Conservation (phyloP, 1,140 invertebrate species). For the Halyomorpha halys region DNA sequence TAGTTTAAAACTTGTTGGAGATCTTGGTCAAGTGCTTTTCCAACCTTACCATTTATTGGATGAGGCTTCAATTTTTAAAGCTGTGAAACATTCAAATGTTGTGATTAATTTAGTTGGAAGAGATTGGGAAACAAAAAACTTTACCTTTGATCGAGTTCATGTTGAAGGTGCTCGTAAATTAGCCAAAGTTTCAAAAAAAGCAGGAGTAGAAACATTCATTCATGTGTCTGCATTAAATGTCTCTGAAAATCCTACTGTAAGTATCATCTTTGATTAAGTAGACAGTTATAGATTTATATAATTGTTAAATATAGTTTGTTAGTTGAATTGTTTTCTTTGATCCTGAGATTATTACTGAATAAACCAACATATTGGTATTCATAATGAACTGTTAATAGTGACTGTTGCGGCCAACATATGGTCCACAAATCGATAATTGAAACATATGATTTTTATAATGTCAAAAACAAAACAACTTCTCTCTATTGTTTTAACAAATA, state of each 20-base stretch:
- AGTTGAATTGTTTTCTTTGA: no score
- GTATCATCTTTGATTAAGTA: no score
- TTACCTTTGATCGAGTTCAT: constrained; percentile 69
- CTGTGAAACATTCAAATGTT: constrained; percentile 90
- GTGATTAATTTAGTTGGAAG: constrained; percentile 92
- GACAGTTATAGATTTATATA: no score
- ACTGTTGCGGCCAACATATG: no score
- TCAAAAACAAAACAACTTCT: no score
- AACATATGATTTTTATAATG: no score
- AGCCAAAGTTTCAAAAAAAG: constrained; percentile 62
- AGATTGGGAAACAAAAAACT: constrained; percentile 87
- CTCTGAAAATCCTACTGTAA: constrained; percentile 43
- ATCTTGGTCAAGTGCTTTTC: constrained; percentile 92
- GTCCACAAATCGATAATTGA: no score
- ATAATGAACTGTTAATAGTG: no score
- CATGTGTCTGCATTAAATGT: constrained; percentile 74
- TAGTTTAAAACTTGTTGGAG: constrained; percentile 73
- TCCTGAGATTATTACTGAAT: no score
- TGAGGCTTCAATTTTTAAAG: constrained; percentile 77
- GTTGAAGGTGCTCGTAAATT: constrained; percentile 59
- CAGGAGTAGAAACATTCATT: constrained; percentile 72
- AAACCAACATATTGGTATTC: no score
- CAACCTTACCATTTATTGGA: constrained; percentile 76
- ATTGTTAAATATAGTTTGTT: no score
- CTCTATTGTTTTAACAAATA: no score